phyloP scores from a whole-genome alignment of 2,113 vertebrate genomes.

The Uria aalge region DNA sequence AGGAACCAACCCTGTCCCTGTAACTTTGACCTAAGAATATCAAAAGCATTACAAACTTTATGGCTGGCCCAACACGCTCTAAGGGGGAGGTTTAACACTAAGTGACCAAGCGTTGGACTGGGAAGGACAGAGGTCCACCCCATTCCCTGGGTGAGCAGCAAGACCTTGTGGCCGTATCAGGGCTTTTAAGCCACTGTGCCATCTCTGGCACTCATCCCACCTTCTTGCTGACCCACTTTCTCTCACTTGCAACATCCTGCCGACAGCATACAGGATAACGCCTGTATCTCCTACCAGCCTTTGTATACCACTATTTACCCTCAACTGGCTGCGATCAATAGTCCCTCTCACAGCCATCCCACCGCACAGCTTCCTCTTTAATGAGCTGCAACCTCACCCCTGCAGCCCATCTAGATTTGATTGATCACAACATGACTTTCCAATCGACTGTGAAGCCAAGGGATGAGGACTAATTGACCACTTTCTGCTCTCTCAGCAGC shows the following conservation, averaged over 20 bases:
- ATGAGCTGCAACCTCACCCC: not conserved
- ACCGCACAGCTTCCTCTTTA: not conserved
- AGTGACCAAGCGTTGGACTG: not conserved
- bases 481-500: slow-evolving; percentile 3
- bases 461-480: not conserved
- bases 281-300: not conserved
- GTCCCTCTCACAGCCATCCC: not conserved
- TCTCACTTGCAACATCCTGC: not conserved
- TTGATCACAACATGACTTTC: not conserved
- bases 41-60: not conserved
- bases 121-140: not conserved
- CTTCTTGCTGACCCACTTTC: not conserved
- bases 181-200: not conserved
- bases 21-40: not conserved
- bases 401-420: not conserved
- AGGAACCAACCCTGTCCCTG: not conserved
- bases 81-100: not conserved
- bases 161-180: fast-evolving
- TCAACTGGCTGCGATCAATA: not conserved
- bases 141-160: not conserved
- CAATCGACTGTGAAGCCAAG: not conserved
- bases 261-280: not conserved
- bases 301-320: not conserved
- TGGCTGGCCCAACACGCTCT: not conserved
- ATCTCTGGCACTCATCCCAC: not conserved